phyloP scores from a whole-genome alignment of 2,888 invertebrate species.

The Acanthoscelides obtectus region DNA sequence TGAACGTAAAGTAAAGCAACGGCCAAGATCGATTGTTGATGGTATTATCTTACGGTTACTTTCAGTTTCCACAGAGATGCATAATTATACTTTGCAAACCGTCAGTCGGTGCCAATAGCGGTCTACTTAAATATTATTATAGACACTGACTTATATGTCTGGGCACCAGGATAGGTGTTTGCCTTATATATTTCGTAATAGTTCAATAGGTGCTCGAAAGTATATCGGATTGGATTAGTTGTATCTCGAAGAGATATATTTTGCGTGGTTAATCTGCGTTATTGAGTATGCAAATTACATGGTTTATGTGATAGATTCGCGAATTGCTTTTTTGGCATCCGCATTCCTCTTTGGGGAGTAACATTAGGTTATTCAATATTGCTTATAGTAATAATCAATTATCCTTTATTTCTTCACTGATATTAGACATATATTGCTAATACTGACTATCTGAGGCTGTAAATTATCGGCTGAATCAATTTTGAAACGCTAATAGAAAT shows the following conservation, averaged over 20 bases:
- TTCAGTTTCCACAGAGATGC: background rate
- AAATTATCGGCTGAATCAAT: no score
- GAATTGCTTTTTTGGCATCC: background rate
- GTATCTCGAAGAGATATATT: background rate
- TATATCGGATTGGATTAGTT: background rate
- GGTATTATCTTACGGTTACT: background rate
- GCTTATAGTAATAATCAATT: background rate
- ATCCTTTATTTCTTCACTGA: background rate
- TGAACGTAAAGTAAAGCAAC: background rate
- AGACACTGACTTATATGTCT: background rate
- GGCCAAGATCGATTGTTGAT: background rate
- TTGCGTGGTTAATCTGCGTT: background rate
- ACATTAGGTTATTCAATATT: background rate
- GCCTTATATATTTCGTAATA: background rate
- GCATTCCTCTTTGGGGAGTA: background rate
- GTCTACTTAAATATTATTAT: background rate
- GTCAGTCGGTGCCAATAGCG: background rate
- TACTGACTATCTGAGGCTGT: no score
- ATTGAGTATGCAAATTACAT: background rate
- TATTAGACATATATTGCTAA: no score
- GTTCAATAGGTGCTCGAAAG: background rate
- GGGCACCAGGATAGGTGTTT: background rate
- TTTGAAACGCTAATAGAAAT: no score
- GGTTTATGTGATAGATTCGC: background rate
- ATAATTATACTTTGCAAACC: background rate